Percentiles rank a stretch among this genome's conserved stretches.
phyloP scores from a whole-genome alignment of 2,888 invertebrate genomes.

The Xanthia togata region DNA sequence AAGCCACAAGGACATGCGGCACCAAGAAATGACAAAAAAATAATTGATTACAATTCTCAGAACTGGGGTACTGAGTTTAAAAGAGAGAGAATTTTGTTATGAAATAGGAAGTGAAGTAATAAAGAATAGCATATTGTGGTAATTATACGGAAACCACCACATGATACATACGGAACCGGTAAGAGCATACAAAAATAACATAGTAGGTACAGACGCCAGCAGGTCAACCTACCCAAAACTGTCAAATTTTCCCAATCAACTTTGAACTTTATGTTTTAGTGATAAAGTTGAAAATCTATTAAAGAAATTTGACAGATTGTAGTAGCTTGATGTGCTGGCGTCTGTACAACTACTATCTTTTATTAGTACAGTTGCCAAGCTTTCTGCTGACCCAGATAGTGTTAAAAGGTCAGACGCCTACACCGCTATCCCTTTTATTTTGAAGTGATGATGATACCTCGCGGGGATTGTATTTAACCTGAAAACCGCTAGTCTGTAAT shows the following conservation, averaged over 20 bases:
- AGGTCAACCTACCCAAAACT: too few species aligned
- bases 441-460: constrained; percentile 34
- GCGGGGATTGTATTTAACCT: constrained; percentile 37
- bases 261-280: too few species aligned
- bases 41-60: background rate
- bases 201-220: too few species aligned
- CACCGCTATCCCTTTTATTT: constrained; percentile 38
- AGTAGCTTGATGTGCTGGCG: too few species aligned
- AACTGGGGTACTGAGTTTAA: background rate
- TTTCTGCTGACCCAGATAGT: constrained; percentile 47
- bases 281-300: too few species aligned
- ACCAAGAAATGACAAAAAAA: background rate
- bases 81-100: background rate
- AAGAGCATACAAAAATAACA: background rate
- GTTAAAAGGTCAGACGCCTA: constrained; percentile 42
- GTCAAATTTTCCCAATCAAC: too few species aligned
- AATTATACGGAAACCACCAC: too few species aligned
- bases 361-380: constrained; percentile 48
- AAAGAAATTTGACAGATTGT: too few species aligned
- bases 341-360: constrained; percentile 23
- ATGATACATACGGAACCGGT: background rate
- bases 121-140: background rate
- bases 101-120: background rate
- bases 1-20: too few species aligned
- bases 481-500: constrained; percentile 35